Conservation (phyloP, 1,140 invertebrate species). For the Drosophila rufa region DNA sequence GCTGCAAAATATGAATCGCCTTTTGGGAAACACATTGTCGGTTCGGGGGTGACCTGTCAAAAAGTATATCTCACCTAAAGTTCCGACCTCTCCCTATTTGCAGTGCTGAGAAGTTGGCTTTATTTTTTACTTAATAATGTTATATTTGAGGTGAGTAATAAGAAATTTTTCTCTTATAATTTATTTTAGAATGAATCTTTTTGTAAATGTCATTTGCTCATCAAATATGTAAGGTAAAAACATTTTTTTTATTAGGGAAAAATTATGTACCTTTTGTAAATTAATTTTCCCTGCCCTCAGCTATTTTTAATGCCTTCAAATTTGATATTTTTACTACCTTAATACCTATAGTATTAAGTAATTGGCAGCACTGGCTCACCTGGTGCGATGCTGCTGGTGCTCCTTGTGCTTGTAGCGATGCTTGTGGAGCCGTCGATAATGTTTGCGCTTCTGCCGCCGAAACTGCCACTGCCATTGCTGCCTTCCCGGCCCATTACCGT, state of each 20-base stretch:
- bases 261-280: not conserved
- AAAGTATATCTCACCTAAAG: conserved; percentile 24
- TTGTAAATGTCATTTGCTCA: not conserved
- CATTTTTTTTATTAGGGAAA: not conserved
- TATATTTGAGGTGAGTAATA: not conserved
- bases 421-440: conserved; percentile 66
- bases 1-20: conserved; percentile 40
- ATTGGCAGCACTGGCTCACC: conserved; percentile 47
- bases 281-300: conserved; percentile 2
- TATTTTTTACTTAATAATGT: not conserved
- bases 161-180: too few relatives aligned
- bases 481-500: conserved; percentile 12
- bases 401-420: conserved; percentile 65
- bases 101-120: not conserved
- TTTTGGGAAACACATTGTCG: conserved; percentile 33
- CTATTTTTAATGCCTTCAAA: not conserved
- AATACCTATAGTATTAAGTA: not conserved
- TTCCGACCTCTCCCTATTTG: not conserved
- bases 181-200: too few relatives aligned
- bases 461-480: conserved; percentile 18
- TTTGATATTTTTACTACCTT: not conserved
- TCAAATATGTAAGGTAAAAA: not conserved
- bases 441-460: conserved; percentile 68
- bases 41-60: conserved; percentile 44
- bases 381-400: conserved; percentile 59